Evolutionary conservation across 2,797 vertebrate species (phyloP), one percentile per base, ranked within the genome.

Genomic region (Buceros bicornis): DNA sequence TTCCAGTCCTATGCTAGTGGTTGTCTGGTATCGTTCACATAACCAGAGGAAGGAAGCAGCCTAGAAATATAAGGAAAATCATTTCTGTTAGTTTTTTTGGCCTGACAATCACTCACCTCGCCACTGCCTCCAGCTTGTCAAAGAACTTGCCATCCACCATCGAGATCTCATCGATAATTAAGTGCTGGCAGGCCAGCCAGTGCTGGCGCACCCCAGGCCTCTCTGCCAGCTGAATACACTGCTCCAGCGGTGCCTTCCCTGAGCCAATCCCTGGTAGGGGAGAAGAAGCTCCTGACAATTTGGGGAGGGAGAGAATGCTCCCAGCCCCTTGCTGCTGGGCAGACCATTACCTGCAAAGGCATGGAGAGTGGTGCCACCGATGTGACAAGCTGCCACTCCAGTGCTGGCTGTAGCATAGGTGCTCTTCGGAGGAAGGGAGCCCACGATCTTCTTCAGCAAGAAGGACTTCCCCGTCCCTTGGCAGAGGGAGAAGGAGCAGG

Each of bases 71-170:
- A 22, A 2, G 7, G 11, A 71, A 65, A 69, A 10, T 28, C 0
- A 7, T 20, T 72, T 31, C 61, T 51, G 5, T 13, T 29, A 25
- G 5, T 10, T 57, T 4, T 4, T 29, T 82, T 28, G 19, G 28
- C 11, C 26, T 6, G 17, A 51, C 5, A 17, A 6, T 22, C 7
- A 8, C 96, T 95, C 90, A 99, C 99, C 99, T 99, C 61, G 99
- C 99, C 53, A 99, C 98, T 0, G 98, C 98, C 96, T 99, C 99
- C 16, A 99, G 98, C 96, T 98, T 99, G 95, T 99, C 99, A 89
- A 99, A 99, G 95, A 99, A 98, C 61, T 98, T 98, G 1, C 98
- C 99, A n/a, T 99, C 99, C 91, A 99, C 99, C 99, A 99, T 99
- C 19, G 99, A 99, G 93, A 99, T 97, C 97, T 99, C 99, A 10